Base-by-base conservation (phyloP, 2,888 invertebrate genomes). In the Lissocephala sabroskyi region DNA sequence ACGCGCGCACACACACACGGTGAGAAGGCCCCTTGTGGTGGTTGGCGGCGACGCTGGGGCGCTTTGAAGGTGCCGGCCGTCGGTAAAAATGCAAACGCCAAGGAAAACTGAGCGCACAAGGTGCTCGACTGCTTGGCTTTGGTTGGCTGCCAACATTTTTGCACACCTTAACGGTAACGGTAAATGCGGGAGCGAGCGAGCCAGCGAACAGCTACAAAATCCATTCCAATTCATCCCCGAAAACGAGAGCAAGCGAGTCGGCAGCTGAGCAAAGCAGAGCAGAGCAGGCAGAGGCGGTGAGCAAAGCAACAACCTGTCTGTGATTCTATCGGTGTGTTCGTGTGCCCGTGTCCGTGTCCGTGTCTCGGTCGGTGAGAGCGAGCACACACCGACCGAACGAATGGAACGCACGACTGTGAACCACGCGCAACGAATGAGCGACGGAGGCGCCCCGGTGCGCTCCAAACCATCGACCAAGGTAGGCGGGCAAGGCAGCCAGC, bases 91-190 rank as follows among this genome's bases (percentile, higher is more conserved):
- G 41, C 54, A 59, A 57, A 59, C 53, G 23, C 28, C 40, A 30
- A 14, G 44, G 37, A 29, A 41, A 52, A 43, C 29, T 19, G 30
- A 37, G 45, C 23, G 30, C 62, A 59, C 62, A 53, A 79, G 79
- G 75, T n/a, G n/a, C n/a, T n/a, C n/a, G n/a, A n/a, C 68, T 73
- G 71, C 82, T 76, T 54, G 65, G 68, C 82, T 81, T 82, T 81
- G 80, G 80, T 81, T 82, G 80, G 80, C 70, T 81, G 82, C 80
- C 82, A 81, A 80, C 80, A 75, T 80, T 81, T 67, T 75, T 3
- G 79, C 81, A 70, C 82, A 81, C 82, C 82, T 81, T 75, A 76
- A 70, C 66, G 59, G 66, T 65, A 65, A 63, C 65, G 56, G 55
- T 53, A 63, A 52, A 50, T 41, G 60, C 62, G 62, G 53, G 79